Base-by-base conservation (phyloP, 2,797 vertebrate species). In the Philypnodon macrostomus region DNA sequence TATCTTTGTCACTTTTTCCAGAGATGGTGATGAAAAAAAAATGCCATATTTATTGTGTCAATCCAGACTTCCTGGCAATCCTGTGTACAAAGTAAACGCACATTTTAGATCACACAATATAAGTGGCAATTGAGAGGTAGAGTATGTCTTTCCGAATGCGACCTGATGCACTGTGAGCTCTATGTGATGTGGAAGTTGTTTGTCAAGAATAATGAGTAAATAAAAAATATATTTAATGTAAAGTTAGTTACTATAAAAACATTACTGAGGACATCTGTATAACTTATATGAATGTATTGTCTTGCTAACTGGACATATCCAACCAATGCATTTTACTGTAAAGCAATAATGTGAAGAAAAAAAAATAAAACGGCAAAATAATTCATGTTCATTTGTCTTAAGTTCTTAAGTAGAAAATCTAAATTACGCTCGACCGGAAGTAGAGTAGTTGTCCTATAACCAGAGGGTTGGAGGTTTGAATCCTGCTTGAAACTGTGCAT, bases 81-180 rank as follows among this genome's bases (percentile, higher is more conserved):
- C 49, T 57, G 60, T 77, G 73, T 77, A 71, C 31, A 73, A 77
- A 84, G 33, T 37, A 60, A 74, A 39, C 48, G 39, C 73, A 69
- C 71, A 71, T 55, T 63, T 34, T 55, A 73, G 46, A 54, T 73
- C 44, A 57, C 70, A 50, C 7, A 10, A 57, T 63, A 32, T 58
- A 58, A 65, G 75, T 46, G 70, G 35, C 30, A 41, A 30, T 21
- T 45, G 57, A 68, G 75, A 9, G 59, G 73, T 69, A 63, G 46
- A 45, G 64, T 63, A 41, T 78, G 73, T 81, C 47, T 73, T 84
- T 78, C 70, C 85, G 86, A 94, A 89, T 90, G 91, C 90, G 93
- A 95, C 94, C 93, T 92, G 91, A 93, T 92, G 91, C 95, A 96
- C 95, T 97, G 95, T 96, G 94, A 96, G 93, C 92, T 94, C 91